These are phyloP conservation scores for Cataglyphis livida DNA, from an alignment of 2,888 invertebrate species.

Conservation along the genomic window DNA sequence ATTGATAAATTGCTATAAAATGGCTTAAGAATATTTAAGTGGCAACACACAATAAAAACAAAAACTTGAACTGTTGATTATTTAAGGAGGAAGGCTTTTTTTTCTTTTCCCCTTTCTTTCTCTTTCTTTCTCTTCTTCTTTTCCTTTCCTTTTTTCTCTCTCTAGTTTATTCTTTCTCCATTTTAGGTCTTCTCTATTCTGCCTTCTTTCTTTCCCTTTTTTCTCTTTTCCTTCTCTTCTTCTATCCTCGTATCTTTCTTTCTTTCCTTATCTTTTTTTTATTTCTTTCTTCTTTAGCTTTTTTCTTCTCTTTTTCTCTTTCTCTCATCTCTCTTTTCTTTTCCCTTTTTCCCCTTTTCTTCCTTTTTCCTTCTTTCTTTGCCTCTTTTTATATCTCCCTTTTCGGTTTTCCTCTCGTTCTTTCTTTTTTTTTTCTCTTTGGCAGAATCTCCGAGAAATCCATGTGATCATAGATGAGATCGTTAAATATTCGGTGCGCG, in stretches of 20 bases:
- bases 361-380: too few species aligned
- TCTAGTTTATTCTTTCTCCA: too few species aligned
- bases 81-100: background rate
- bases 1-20: background rate
- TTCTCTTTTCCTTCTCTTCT: too few species aligned
- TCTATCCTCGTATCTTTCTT: background rate
- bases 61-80: conserved; percentile 13
- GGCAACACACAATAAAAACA: background rate
- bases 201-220: too few species aligned
- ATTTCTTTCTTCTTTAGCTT: too few species aligned
- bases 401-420: background rate
- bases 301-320: too few species aligned
- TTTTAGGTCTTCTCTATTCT: too few species aligned
- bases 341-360: background rate
- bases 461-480: conserved; percentile 48
- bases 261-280: too few species aligned
- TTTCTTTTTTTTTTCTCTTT: background rate
- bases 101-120: background rate
- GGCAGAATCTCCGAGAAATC: background rate
- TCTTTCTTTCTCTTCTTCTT: background rate
- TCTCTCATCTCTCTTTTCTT: background rate
- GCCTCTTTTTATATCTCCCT: too few species aligned
- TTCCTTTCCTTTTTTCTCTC: background rate
- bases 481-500: conserved; percentile 73
- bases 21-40: background rate